Evolutionary conservation across 1,140 invertebrate genomes (phyloP).

Genomic region (Orchestia grillus): DNA sequence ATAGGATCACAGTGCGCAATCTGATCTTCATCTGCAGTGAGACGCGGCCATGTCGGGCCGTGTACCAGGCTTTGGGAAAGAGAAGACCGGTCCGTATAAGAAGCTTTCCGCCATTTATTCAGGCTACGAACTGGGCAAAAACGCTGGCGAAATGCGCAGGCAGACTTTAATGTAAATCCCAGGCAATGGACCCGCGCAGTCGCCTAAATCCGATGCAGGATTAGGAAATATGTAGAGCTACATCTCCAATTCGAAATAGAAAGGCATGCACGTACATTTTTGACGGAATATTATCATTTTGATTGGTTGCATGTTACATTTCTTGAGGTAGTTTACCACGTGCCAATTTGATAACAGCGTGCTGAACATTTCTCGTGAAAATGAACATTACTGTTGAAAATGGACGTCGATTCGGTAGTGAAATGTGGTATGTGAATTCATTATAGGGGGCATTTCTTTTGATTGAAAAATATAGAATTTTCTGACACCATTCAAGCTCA

Average conservation of each 20-base stretch:
- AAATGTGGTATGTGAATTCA: too few relatives aligned
- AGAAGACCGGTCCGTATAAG: neutral
- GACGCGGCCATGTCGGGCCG: neutral
- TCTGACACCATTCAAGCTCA: too few relatives aligned
- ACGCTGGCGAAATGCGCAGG: neutral
- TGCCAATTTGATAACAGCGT: too few relatives aligned
- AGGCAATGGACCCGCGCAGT: neutral
- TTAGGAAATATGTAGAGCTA: neutral
- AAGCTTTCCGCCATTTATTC: neutral
- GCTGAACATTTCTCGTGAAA: too few relatives aligned
- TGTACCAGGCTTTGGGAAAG: neutral
- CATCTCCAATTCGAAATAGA: neutral
- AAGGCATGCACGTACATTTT: too few relatives aligned
- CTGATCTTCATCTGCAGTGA: constrained; percentile 32
- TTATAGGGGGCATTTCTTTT: too few relatives aligned
- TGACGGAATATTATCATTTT: too few relatives aligned
- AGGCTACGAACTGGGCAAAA: neutral
- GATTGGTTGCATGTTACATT: too few relatives aligned
- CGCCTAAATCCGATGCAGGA: neutral
- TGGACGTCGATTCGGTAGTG: too few relatives aligned
- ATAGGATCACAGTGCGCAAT: constrained; percentile 22
- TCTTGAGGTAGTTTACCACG: too few relatives aligned
- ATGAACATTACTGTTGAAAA: too few relatives aligned
- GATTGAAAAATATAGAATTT: too few relatives aligned
- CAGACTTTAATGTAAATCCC: neutral